A percentile compares a stretch with the other conserved stretches of the same genome.
Evolutionary conservation across 1,140 invertebrate species (phyloP).

Genomic region (Belonocnema kinseyi): DNA sequence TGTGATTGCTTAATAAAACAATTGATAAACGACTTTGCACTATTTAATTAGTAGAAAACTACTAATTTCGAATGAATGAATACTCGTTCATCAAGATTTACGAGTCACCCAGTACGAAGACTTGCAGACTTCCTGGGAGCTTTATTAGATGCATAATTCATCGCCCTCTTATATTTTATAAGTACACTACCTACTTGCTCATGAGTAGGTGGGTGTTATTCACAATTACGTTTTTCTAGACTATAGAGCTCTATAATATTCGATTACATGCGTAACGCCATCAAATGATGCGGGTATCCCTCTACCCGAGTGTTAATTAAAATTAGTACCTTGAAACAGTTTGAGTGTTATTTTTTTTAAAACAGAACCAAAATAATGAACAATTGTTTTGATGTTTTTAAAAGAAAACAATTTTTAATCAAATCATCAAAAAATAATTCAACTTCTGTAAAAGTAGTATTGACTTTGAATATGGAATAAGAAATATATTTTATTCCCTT

Average conservation of each 20-base stretch:
- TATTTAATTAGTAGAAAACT: too few species aligned
- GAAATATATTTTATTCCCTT: too few species aligned
- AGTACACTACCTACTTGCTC: slow-evolving; percentile 32
- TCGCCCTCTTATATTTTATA: slow-evolving; percentile 44
- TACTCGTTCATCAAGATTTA: neutral
- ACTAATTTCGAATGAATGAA: too few species aligned
- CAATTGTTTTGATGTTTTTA: too few species aligned
- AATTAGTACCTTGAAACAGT: neutral
- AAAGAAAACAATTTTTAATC: too few species aligned
- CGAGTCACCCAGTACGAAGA: neutral
- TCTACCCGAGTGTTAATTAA: neutral
- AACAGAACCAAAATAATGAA: too few species aligned
- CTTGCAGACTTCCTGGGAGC: slow-evolving; percentile 46
- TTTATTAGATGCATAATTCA: slow-evolving; percentile 57
- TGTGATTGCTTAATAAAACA: too few species aligned
- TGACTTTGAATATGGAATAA: too few species aligned
- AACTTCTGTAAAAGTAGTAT: too few species aligned
- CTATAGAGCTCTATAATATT: slow-evolving; percentile 39
- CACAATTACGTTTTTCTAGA: slow-evolving; percentile 36
- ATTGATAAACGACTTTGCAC: too few species aligned
- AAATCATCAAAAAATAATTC: too few species aligned
- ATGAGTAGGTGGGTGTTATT: slow-evolving; percentile 43
- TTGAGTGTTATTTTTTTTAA: too few species aligned
- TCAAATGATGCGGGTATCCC: slow-evolving; percentile 40
- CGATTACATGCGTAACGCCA: slow-evolving; percentile 47